Percentiles rank a stretch among this genome's conserved stretches.
These are phyloP conservation scores for Scrobipalpa costella DNA, from an alignment of 2,888 invertebrate genomes.

Conservation along the genomic window DNA sequence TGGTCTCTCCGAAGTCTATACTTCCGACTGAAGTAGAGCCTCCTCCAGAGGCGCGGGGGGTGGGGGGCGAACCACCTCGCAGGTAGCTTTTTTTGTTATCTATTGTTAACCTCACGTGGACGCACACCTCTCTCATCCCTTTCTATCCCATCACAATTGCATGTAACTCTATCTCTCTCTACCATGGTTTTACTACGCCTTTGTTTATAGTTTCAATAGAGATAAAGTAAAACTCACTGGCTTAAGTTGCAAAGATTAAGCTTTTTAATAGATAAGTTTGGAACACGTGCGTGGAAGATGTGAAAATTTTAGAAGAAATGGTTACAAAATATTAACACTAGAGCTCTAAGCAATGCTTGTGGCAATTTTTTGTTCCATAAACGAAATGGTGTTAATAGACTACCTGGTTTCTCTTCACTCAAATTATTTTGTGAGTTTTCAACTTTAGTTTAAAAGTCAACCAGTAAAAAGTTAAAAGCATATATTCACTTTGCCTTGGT, in stretches of 20 bases:
- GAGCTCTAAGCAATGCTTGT: neutral
- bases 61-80: slow-evolving; percentile 70
- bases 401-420: neutral
- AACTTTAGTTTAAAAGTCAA: too few relatives aligned
- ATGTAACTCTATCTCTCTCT: slow-evolving; percentile 46
- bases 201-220: slow-evolving; percentile 70
- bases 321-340: neutral
- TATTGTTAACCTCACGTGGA: slow-evolving; percentile 79
- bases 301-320: slow-evolving; percentile 11
- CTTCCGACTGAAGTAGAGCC: slow-evolving; percentile 60
- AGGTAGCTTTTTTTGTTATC: slow-evolving; percentile 75
- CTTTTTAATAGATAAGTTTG: slow-evolving; percentile 35
- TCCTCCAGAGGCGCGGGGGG: slow-evolving; percentile 48
- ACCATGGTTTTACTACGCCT: slow-evolving; percentile 44
- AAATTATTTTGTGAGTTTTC: too few relatives aligned
- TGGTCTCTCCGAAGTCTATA: slow-evolving; percentile 59
- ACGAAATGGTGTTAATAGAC: neutral
- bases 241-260: slow-evolving; percentile 51
- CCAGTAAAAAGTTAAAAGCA: neutral
- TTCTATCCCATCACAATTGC: slow-evolving; percentile 42
- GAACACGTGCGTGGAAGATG: slow-evolving; percentile 55
- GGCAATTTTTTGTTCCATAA: slow-evolving; percentile 9
- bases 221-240: slow-evolving; percentile 51
- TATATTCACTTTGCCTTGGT: neutral
- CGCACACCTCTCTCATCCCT: slow-evolving; percentile 53